Evolutionary conservation across 2,113 vertebrate genomes (phyloP), one percentile per base, ranked within the genome.

Genomic region (Petrocephalus zakoni): DNA sequence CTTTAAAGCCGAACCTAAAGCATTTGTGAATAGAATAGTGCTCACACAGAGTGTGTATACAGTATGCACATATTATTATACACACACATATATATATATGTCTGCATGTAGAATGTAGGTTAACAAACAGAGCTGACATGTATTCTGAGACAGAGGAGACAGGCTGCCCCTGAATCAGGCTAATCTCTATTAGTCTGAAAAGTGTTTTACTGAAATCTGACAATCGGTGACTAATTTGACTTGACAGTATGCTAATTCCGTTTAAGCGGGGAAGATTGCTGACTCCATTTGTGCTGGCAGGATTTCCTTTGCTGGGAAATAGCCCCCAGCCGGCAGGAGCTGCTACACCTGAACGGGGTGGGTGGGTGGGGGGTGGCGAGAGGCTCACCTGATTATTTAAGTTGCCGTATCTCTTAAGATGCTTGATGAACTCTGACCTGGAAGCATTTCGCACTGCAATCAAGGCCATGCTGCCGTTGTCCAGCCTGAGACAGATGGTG

Each of bases 371-470:
- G 34, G 6, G 10, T 19, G 34, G 46, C 86, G 89, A 88, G 51
- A 52, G 81, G 1, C 0, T 86, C 95, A 97, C 96, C 96, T 96
- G 96, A 90, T 96, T 94, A 92, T 95, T 95, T 53, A 91, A 37
- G 89, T 95, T 93, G 91, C 93, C 90, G 0, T 97, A 97, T 94
- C 96, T 96, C 94, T 98, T 99, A 92, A 99, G 95, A 89, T 99
- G 97, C 92, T 96, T 99, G 94, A 99, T 93, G 94, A 99, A 99
- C 90, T 99, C 97, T 89, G 96, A 93, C 90, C 97, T 96, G 93
- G 97, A 97, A 87, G 97, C 96, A 90, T 98, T 97, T 89, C 93
- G 93, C 42, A 96, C 97, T 78, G 95, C 90, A 68, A 96, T 97
- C 92, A 99, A 95, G 1, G 95, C 94, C 91, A 99, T 97, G 88